A percentile compares a stretch with the other conserved stretches of the same genome.
Conservation (phyloP, 2,797 vertebrate genomes). For the Cyclopterus lumpus region DNA sequence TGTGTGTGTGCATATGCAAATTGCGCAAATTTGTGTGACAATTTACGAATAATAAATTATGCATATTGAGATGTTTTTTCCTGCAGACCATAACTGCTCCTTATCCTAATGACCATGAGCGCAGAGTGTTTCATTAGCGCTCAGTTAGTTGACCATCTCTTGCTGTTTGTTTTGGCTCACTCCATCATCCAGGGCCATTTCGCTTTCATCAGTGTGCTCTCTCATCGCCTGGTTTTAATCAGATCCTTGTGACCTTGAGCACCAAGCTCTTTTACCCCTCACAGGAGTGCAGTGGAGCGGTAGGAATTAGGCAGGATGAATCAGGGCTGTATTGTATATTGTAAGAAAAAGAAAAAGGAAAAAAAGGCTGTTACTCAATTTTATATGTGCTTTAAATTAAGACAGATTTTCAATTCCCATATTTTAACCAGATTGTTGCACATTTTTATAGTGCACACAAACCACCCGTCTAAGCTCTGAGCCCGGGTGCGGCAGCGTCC, state of each 20-base stretch:
- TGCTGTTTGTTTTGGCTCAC: constrained; percentile 59
- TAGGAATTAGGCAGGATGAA: constrained; percentile 19
- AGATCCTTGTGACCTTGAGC: constrained; percentile 56
- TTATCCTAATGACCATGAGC: constrained; percentile 47
- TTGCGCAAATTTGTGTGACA: constrained; percentile 51
- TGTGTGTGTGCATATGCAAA: constrained; percentile 51
- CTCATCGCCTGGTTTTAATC: constrained; percentile 70
- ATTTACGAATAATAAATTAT: constrained; percentile 61
- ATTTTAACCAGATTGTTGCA: background rate
- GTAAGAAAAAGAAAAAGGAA: background rate
- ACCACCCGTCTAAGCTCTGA: background rate
- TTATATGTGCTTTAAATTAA: background rate
- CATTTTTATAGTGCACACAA: background rate
- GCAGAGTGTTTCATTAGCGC: constrained; percentile 66
- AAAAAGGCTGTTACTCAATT: background rate
- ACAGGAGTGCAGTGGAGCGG: constrained; percentile 1
- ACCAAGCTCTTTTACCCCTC: constrained; percentile 27
- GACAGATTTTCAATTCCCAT: background rate
- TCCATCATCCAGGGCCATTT: constrained; percentile 66
- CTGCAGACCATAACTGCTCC: constrained; percentile 34
- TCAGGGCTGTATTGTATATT: background rate
- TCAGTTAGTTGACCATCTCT: constrained; percentile 61
- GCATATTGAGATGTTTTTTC: constrained; percentile 28
- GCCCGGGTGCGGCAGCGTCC: background rate
- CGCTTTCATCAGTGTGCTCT: constrained; percentile 59